Base-by-base conservation (phyloP, 2,113 vertebrate species). In the Mormoops blainvillei region DNA sequence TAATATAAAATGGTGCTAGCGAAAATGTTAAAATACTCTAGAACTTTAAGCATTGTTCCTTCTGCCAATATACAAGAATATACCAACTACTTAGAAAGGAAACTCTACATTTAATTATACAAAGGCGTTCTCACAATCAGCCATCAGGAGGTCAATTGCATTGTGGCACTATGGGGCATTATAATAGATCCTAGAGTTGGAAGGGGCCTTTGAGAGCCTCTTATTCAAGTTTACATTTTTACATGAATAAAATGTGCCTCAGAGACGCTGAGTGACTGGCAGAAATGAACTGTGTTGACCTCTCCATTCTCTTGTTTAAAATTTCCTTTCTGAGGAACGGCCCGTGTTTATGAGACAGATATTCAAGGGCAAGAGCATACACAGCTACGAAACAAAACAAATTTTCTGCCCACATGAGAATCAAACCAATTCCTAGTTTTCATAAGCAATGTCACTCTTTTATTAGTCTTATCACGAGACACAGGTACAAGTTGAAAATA, bases 371-470 rank as follows among this genome's bases (percentile, higher is more conserved):
- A 95, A 88, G 43, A 41, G 31, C 2, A 70, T 43, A 70, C 41
- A 38, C 14, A 45, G 28, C 68, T 31, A 76, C n/a, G 38, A 90
- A 92, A 71, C n/a, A 88, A 87, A 96, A 93, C 45, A 41, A 76
- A 58, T 50, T 41, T 67, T 67, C 61, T 78, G 10, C 45, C 38
- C 80, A 19, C 33, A 26, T 33, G 19, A 70, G 82, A 77, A 68
- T 82, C 45, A 95, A 92, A 61, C 2, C 22, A 80, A 52, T 92
- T 95, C 94, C 81, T 94, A 63, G 74, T 94, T 88, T 92, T 94
- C 10, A 9, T 84, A 87, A 85, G 41, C 8, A 84, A 12, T n/a
- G 50, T 87, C 16, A 63, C n/a, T 65, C 20, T 92, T 93, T 93
- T 45, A 80, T 45, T 19, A 90, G 18, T 36, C 41, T 94, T 85